phyloP scores from a whole-genome alignment of 1,140 invertebrate genomes.

The Agrypnia vestita region DNA sequence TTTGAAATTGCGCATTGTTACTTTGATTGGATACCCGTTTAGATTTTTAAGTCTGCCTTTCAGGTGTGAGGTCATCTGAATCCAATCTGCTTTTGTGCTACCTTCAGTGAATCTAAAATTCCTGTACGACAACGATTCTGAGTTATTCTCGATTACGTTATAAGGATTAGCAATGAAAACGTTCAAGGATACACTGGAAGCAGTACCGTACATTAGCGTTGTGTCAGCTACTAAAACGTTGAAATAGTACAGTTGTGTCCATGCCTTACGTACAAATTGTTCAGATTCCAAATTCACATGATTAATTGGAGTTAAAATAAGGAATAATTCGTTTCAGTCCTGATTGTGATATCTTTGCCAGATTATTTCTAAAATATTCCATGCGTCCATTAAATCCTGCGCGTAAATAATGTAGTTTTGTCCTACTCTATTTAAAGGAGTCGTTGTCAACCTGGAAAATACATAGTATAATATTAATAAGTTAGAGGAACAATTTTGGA shows the following conservation, averaged over 20 bases:
- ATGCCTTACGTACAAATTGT: neutral
- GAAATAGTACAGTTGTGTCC: constrained; percentile 13
- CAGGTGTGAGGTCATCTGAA: neutral
- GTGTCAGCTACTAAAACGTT: neutral
- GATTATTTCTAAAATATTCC: constrained; percentile 4
- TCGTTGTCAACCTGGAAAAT: neutral
- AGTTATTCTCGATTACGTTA: neutral
- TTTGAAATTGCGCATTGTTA: constrained; percentile 45
- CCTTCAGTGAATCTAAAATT: neutral
- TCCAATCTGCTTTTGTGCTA: constrained; percentile 15
- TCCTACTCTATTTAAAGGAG: neutral
- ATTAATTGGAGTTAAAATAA: neutral
- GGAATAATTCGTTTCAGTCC: neutral
- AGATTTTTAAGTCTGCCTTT: constrained; percentile 35
- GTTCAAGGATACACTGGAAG: neutral
- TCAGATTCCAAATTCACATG: neutral
- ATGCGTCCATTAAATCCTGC: constrained; percentile 9
- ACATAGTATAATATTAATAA: neutral
- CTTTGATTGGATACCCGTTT: constrained; percentile 45
- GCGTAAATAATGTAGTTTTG: neutral
- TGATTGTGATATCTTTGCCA: neutral
- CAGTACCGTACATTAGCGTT: neutral
- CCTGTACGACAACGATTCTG: too few relatives aligned
- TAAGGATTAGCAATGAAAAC: constrained; percentile 11
- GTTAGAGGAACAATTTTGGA: too few relatives aligned